Conservation (phyloP, 2,113 vertebrate species). For the Garra rufa region DNA sequence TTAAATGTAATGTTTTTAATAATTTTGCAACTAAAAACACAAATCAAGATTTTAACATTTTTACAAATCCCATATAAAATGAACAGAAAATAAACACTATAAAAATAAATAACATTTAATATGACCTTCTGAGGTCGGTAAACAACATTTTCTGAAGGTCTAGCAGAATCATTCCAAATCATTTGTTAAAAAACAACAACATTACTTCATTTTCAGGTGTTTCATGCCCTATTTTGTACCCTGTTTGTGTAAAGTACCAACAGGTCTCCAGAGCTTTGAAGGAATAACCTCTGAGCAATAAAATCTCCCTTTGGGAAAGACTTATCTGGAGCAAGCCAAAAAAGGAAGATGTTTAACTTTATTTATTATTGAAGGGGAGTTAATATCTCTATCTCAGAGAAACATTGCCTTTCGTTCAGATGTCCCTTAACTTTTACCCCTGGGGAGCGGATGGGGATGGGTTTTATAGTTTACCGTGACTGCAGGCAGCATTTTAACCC, state of each 20-base stretch:
- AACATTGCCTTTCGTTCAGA: conserved; percentile 18
- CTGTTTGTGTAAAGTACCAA: neutral
- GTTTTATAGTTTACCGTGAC: conserved; percentile 29
- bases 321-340: neutral
- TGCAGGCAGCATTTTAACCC: conserved; percentile 25
- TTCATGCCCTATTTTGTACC: neutral
- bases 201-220: neutral
- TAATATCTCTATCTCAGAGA: neutral
- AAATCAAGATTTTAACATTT: neutral
- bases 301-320: neutral
- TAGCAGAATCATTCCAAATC: neutral
- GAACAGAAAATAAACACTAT: too few relatives aligned
- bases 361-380: conserved; percentile 37
- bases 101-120: neutral
- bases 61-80: neutral
- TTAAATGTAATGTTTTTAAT: too few relatives aligned
- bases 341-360: conserved; percentile 35
- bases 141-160: neutral
- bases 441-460: conserved; percentile 33
- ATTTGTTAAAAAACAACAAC: neutral
- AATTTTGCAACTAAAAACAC: too few relatives aligned
- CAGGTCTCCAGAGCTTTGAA: neutral
- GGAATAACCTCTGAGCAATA: conserved; percentile 14
- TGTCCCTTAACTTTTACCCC: neutral
- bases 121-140: neutral